Conservation (phyloP, 2,113 vertebrate species). For the Carassius carassius region DNA sequence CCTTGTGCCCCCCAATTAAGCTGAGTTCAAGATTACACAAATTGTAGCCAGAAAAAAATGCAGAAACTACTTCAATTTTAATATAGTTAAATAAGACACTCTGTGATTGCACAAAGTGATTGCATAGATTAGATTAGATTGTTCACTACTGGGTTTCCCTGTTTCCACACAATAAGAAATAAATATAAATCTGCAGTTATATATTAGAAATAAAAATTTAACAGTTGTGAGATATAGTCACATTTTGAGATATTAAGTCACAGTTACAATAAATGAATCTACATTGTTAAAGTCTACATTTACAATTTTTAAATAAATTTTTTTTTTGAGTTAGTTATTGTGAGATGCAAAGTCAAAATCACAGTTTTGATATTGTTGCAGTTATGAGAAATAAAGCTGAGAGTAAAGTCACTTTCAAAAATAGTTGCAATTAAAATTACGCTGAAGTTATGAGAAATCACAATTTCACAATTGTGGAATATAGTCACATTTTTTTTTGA, state of each 20-base stretch:
- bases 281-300: background rate
- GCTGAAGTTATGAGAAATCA: background rate
- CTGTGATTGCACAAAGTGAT: background rate
- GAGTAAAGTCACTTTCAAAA: background rate
- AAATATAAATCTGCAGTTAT: background rate
- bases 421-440: background rate
- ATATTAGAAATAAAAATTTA: background rate
- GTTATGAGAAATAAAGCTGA: background rate
- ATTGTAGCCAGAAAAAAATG: background rate
- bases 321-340: background rate
- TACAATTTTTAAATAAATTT: background rate
- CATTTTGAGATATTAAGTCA: background rate
- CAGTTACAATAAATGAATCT: background rate
- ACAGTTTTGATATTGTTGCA: background rate
- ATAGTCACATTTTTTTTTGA: background rate
- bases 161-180: background rate
- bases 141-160: conserved; percentile 29
- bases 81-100: conserved; percentile 4
- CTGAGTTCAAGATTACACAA: conserved; percentile 10
- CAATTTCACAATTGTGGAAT: no score
- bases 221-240: background rate
- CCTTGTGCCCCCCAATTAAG: conserved; percentile 18
- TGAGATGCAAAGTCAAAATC: background rate
- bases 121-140: background rate
- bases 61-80: background rate